Evolutionary conservation across 2,113 vertebrate genomes (phyloP), one percentile per base, ranked within the genome.

Genomic region (Formicarius rufipectus): DNA sequence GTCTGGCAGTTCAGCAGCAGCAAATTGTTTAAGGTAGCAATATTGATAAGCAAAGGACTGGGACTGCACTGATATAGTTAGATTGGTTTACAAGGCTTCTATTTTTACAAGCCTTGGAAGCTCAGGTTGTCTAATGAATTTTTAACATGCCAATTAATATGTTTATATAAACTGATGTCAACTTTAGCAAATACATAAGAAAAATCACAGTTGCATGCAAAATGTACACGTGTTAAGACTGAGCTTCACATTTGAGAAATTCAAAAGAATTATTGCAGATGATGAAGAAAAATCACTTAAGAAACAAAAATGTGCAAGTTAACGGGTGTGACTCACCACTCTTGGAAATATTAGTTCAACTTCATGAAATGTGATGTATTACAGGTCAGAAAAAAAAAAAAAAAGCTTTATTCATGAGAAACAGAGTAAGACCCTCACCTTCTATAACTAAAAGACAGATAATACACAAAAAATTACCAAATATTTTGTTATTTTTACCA

Each of bases 51-150:
- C 6, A 14, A 73, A 89, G 77, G 93, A 97, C 96, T 94, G 95
- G 88, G 79, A 87, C 86, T 93, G 94, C 97, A 97, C 96, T 97
- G 97, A 97, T 97, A 96, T 1, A 94, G 76, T 95, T 93, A 96
- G 96, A 92, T 97, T 96, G 72, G 93, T 72, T 97, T 95, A 93
- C 97, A 95, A 87, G 88, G 66, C 81, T 93, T 93, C 95, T 96
- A 90, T 95, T 92, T 96, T 87, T 84, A 95, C 95, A 95, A 87
- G 92, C 63, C 87, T 83, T 52, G 31, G 77, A 75, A 96, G 92
- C 83, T 97, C 96, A 96, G 68, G 93, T 97, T 96, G 77, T 95
- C 95, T 94, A 95, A 97, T 96, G 60, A 96, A 98, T 92, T 94
- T 97, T 94, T 96, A 97, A 97, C 71, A 23, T 45, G 74, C 84